phyloP scores from a whole-genome alignment of 2,113 vertebrate genomes.

The Microtus oregoni region DNA sequence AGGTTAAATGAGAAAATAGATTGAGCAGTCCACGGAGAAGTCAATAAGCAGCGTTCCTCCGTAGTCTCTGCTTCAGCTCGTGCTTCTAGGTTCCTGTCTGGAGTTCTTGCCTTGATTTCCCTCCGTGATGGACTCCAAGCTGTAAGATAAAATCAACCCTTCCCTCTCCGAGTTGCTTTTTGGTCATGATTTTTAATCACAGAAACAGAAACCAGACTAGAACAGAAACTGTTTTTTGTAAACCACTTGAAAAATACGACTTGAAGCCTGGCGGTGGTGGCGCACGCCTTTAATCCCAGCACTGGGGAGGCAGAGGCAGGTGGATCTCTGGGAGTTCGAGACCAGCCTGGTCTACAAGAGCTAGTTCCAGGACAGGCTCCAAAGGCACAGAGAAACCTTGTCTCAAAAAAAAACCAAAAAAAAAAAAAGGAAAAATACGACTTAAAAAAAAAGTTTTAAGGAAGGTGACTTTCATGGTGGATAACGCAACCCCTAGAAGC shows the following conservation, averaged over 20 bases:
- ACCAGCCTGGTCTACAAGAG: no score
- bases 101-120: not conserved
- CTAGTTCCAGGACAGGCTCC: no score
- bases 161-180: not conserved
- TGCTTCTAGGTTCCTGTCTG: not conserved
- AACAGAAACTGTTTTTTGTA: not conserved
- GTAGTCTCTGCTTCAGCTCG: not conserved
- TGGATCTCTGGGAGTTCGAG: no score
- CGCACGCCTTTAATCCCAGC: no score
- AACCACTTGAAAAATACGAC: not conserved
- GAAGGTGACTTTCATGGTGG: not conserved
- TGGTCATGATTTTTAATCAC: not conserved
- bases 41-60: not conserved
- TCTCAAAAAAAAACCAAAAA: no score
- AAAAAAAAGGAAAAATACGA: not conserved
- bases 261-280: not conserved
- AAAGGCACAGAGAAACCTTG: no score
- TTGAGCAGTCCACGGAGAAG: not conserved
- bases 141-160: not conserved
- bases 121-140: not conserved
- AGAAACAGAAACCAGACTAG: not conserved
- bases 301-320: no score
- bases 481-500: not conserved
- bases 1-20: not conserved
- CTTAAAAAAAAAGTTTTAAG: not conserved